These are phyloP conservation scores for Myrmecobius fasciatus DNA, from an alignment of 2,113 vertebrate genomes.

Conservation along the genomic window DNA sequence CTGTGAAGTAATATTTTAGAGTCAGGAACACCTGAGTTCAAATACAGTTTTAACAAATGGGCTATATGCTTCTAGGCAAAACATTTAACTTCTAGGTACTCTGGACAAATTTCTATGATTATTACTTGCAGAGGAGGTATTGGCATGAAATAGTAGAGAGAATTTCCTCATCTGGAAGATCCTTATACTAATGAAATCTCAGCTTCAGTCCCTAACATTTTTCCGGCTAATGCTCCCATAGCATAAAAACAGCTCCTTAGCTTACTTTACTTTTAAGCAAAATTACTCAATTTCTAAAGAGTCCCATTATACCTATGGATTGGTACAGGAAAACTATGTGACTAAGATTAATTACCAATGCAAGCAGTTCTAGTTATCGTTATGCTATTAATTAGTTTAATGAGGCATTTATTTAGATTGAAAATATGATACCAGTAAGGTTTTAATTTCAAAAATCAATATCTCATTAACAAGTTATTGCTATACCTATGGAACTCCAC, in stretches of 20 bases:
- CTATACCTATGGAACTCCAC: constrained; percentile 57
- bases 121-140: background rate
- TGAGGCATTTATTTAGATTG: constrained; percentile 74
- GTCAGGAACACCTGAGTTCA: background rate
- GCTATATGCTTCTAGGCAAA: background rate
- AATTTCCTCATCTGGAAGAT: background rate
- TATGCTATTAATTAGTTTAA: constrained; percentile 80
- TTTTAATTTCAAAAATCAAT: constrained; percentile 82
- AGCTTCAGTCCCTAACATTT: background rate
- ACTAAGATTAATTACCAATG: constrained; percentile 54
- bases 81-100: background rate
- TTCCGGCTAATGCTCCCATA: background rate
- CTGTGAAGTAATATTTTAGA: background rate
- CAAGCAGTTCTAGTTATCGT: constrained; percentile 57
- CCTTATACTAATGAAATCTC: background rate
- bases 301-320: background rate
- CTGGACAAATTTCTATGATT: background rate
- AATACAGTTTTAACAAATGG: background rate
- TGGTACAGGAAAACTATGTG: background rate
- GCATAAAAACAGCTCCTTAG: background rate
- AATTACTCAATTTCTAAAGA: background rate
- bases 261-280: constrained; percentile 26
- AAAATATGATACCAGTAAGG: constrained; percentile 75
- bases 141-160: background rate
- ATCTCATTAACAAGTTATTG: constrained; percentile 78